Base-by-base conservation (phyloP, 2,113 vertebrate genomes). In the Megaceryle maxima region DNA sequence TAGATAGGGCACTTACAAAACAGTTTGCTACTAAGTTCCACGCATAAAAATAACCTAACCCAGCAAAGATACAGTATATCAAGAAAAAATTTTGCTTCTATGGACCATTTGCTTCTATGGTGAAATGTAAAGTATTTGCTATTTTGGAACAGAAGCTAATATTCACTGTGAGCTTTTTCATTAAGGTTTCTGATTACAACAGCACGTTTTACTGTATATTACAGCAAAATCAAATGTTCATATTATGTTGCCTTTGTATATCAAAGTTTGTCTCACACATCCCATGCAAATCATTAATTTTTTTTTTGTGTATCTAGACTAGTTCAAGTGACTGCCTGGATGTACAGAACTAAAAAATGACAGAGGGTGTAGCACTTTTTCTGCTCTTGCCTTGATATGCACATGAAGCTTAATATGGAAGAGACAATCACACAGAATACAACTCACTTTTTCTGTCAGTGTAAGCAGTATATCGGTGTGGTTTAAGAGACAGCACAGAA, bases 131-230 rank as follows among this genome's bases (percentile, higher is more conserved):
- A 86, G 68, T 57, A 91, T 73, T 69, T 74, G 22, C 59, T 92
- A 10, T 26, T 63, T 56, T 81, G 46, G 28, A 92, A 93, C 5
- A 78, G 50, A 48, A 95, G 33, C 25, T 81, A 83, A 83, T 78
- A 86, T 63, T 90, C 76, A 93, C 59, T 15, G 67, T 6, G 3
- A 90, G 44, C n/a, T 80, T 92, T 94, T 79, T 88, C 67, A 85
- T 80, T 25, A 78, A 76, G 88, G 64, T 78, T 96, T 95, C 80
- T 84, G 76, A 94, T 90, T 88, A 93, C 78, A 68, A 81, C 41
- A 48, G 19, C 31, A 16, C 80, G 21, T 73, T 94, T 90, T 88
- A 85, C 67, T 50, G 24, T 28, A 62, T 55, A 86, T 74, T 37
- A 66, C 24, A 83, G 63, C 7, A 88, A 94, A 94, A 83, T 50